phyloP scores from a whole-genome alignment of 2,113 vertebrate genomes.

The Scytalopus superciliaris region DNA sequence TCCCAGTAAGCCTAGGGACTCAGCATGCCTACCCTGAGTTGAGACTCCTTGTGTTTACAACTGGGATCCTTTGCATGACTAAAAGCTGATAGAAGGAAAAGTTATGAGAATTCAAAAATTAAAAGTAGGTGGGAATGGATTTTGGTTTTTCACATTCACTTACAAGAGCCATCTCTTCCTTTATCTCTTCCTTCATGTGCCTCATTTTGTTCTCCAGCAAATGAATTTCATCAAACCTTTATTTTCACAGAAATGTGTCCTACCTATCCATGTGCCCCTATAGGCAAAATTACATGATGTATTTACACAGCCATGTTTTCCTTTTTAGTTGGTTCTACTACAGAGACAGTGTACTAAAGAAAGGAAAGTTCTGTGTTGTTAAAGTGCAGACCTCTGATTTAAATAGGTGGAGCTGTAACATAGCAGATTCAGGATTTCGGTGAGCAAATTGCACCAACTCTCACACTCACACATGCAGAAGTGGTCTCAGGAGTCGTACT shows the following conservation, averaged over 20 bases:
- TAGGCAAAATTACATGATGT: background rate
- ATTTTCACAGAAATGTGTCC: background rate
- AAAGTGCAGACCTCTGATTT: background rate
- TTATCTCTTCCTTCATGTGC: background rate
- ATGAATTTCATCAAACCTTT: background rate
- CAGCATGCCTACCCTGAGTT: background rate
- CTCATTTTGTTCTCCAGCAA: background rate
- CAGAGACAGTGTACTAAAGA: background rate
- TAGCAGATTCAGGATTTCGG: background rate
- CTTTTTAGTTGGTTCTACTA: background rate
- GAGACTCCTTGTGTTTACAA: background rate
- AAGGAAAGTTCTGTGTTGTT: background rate
- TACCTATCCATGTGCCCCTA: background rate
- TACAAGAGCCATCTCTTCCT: background rate
- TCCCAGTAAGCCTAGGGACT: background rate
- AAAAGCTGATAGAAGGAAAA: background rate
- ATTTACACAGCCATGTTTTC: background rate
- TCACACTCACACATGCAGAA: background rate
- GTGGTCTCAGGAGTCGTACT: background rate
- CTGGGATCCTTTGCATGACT: fast-evolving
- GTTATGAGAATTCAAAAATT: background rate
- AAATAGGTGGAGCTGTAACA: background rate
- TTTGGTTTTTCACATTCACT: background rate
- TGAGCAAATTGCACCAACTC: background rate
- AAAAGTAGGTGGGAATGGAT: background rate